Base-by-base conservation (phyloP, 2,797 vertebrate genomes). In the Phrynocephalus guinanensis region DNA sequence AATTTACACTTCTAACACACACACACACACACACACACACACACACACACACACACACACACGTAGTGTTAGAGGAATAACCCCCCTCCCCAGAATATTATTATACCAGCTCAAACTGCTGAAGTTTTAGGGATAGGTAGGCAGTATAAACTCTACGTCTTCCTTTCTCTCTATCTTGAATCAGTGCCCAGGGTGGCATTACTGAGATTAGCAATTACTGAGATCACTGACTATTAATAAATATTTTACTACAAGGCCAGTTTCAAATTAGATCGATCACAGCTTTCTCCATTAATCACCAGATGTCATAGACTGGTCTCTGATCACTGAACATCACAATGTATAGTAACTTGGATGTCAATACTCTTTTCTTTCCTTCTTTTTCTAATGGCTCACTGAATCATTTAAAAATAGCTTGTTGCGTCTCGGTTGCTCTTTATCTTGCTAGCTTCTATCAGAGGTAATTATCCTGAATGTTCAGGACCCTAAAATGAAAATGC, bases 261-360 rank as follows among this genome's bases (percentile, higher is more conserved):
- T 38, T 72, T 30, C 86, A 78, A 2, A 16, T 3, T 68, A 63
- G 28, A 86, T 86, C 56, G 44, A 82, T 38, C 24, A 68, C 70
- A 79, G 2, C 72, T 22, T 30, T 86, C 30, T 38, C 52, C 83
- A 83, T 56, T 75, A 30, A 82, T 38, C 88, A 87, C 5, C 71
- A 83, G n/a, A 3, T 10, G 72, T 78, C 82, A 5, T 50, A 44
- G 6, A 48, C 7, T 6, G 0, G 67, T 82, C 56, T 87, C 33
- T 72, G 71, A 79, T 1, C 79, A 28, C 67, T 66, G 73, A 1
- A 33, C 48, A 44, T 56, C 79, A 71, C 75, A 76, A 63, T 73
- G 79, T 73, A 79, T 88, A 91, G n/a, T 67, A 52, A 93, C 13
- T 77, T 2, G 50, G 56, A 38, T 82, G 83, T 82, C 90, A 83